Conservation (phyloP, 2,888 invertebrate species). For the Unio pictorum region DNA sequence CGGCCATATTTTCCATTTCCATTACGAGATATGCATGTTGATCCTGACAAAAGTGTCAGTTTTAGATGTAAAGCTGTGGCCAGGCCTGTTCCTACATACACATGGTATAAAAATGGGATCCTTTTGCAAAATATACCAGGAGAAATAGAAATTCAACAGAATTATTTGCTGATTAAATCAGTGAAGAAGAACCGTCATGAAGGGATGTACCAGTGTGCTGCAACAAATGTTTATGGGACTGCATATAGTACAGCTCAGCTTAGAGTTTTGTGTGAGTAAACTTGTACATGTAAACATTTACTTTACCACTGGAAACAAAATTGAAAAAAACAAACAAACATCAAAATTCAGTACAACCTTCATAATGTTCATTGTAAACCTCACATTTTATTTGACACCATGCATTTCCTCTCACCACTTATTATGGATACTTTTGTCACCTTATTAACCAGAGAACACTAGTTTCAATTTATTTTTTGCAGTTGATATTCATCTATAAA, state of each 20-base stretch:
- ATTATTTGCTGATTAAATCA: conserved; percentile 45
- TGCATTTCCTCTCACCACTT: too few species aligned
- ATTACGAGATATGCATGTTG: conserved; percentile 58
- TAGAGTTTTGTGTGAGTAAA: conserved; percentile 82
- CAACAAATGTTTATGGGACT: conserved; percentile 88
- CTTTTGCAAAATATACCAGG: conserved; percentile 22
- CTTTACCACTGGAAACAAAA: too few species aligned
- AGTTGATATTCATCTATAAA: too few species aligned
- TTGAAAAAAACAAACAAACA: too few species aligned
- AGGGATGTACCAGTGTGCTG: conserved; percentile 96
- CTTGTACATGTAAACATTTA: background rate
- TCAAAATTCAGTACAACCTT: too few species aligned
- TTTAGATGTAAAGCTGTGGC: conserved; percentile 64
- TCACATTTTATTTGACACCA: too few species aligned
- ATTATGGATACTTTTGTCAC: too few species aligned
- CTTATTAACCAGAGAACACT: too few species aligned
- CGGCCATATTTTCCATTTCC: conserved; percentile 63
- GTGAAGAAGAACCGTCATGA: conserved; percentile 77
- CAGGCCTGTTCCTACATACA: conserved; percentile 46
- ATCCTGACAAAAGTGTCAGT: conserved; percentile 49
- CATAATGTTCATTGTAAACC: too few species aligned
- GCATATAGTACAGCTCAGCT: conserved; percentile 91
- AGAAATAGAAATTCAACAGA: conserved; percentile 32
- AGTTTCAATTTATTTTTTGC: too few species aligned
- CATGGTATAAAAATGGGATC: conserved; percentile 60